Percentiles rank a stretch among this genome's conserved stretches.
These are phyloP conservation scores for Calliopsis andreniformis DNA, from an alignment of 1,140 invertebrate genomes.

Conservation along the genomic window DNA sequence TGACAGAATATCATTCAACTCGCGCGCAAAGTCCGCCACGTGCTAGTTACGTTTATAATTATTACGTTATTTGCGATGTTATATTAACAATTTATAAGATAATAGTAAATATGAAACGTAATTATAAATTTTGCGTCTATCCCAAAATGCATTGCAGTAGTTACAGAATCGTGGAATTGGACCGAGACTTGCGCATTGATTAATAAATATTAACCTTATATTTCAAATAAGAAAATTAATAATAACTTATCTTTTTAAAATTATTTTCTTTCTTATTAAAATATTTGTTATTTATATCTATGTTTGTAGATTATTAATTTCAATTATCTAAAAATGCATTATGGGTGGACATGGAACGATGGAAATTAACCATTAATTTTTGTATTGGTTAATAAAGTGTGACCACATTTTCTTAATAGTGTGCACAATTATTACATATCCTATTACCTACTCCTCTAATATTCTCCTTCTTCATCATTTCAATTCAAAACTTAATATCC, in stretches of 20 bases:
- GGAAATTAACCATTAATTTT: conserved; percentile 73
- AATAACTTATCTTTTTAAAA: background rate
- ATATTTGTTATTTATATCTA: conserved; percentile 11
- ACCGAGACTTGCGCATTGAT: conserved; percentile 45
- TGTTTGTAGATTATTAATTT: conserved; percentile 15
- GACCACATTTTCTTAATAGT: conserved; percentile 61
- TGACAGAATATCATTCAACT: conserved; percentile 14
- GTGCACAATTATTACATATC: conserved; percentile 48
- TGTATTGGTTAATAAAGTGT: conserved; percentile 66
- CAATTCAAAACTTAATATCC: background rate
- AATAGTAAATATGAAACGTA: conserved; percentile 29
- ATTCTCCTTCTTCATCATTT: background rate
- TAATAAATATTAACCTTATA: conserved; percentile 41
- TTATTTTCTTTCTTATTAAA: conserved; percentile 3
- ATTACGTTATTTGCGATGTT: conserved; percentile 38
- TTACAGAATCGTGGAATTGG: conserved; percentile 60
- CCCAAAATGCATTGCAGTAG: conserved; percentile 63
- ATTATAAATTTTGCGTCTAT: conserved; percentile 70
- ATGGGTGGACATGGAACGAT: conserved; percentile 71
- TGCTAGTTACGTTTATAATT: conserved; percentile 38
- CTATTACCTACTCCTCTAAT: background rate
- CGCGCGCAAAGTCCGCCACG: conserved; percentile 41
- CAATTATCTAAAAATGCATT: conserved; percentile 60
- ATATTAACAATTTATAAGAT: conserved; percentile 14
- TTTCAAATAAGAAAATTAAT: conserved; percentile 33